These are phyloP conservation scores for Chloroclysta siterata DNA, from an alignment of 2,888 invertebrate species.

Conservation along the genomic window DNA sequence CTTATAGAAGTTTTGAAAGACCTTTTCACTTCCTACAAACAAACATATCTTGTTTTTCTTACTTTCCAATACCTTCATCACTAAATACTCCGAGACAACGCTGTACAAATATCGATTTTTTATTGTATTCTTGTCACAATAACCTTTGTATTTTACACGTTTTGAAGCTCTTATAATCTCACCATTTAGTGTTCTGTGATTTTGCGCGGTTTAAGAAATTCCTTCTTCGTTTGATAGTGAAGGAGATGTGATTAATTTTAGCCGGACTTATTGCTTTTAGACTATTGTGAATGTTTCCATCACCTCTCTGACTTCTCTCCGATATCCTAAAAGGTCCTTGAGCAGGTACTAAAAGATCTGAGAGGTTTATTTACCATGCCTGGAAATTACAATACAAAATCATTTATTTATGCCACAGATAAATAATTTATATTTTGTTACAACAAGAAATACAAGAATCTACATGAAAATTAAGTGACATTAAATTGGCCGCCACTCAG, in stretches of 20 bases:
- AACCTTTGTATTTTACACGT: conserved; percentile 31
- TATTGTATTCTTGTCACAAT: conserved; percentile 28
- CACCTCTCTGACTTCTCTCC: neutral
- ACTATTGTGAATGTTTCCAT: neutral
- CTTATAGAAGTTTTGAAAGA: too few species aligned
- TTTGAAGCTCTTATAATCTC: conserved; percentile 24
- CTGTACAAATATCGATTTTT: conserved; percentile 21
- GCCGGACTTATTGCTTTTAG: conserved; percentile 8
- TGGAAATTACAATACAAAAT: too few species aligned
- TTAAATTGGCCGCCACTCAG: too few species aligned
- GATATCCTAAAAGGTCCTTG: neutral
- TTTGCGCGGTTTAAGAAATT: conserved; percentile 25
- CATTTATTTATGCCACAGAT: too few species aligned
- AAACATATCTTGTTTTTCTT: too few species aligned
- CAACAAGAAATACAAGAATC: too few species aligned
- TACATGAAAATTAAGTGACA: too few species aligned
- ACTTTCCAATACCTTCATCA: neutral
- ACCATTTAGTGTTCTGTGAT: conserved; percentile 26
- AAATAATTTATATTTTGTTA: too few species aligned
- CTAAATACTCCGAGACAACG: conserved; percentile 11
- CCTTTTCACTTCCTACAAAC: too few species aligned
- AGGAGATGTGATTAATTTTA: conserved; percentile 7
- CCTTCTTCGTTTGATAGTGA: conserved; percentile 5
- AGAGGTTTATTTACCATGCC: too few species aligned
- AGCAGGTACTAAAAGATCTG: too few species aligned